Conservation (phyloP, 2,797 vertebrate genomes). For the Takifugu rubripes region DNA sequence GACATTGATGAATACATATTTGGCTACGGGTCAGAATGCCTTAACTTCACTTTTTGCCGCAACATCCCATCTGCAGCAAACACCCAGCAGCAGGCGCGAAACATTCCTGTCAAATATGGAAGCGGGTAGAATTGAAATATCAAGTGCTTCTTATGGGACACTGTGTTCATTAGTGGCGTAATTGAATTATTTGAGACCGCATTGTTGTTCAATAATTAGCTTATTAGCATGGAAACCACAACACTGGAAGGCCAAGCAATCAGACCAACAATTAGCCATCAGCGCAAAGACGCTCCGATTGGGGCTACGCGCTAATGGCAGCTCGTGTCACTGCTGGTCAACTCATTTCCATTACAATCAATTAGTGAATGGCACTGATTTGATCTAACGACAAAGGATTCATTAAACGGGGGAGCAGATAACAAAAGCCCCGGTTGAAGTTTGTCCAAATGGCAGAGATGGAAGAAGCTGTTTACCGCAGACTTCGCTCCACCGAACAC, state of each 20-base stretch:
- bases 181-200: slow-evolving; percentile 70
- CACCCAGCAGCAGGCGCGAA: slow-evolving; percentile 19
- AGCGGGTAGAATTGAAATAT: slow-evolving; percentile 52
- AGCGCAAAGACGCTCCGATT: slow-evolving; percentile 55
- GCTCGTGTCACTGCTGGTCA: slow-evolving; percentile 67
- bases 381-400: slow-evolving; percentile 53
- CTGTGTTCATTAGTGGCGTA: slow-evolving; percentile 63
- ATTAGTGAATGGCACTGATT: slow-evolving; percentile 64
- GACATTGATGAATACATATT: slow-evolving; percentile 22
- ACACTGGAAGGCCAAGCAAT: slow-evolving; percentile 61
- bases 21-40: slow-evolving; percentile 12
- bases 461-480: slow-evolving; percentile 20
- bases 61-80: slow-evolving; percentile 18
- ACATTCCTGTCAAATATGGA: slow-evolving; percentile 34
- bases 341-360: slow-evolving; percentile 73
- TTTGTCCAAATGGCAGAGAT: slow-evolving; percentile 29
- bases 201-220: slow-evolving; percentile 73
- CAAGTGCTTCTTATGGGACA: slow-evolving; percentile 46
- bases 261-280: slow-evolving; percentile 66
- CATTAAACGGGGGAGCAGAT: slow-evolving; percentile 40
- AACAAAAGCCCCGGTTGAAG: slow-evolving; percentile 20
- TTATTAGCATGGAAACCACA: slow-evolving; percentile 69
- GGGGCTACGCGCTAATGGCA: slow-evolving; percentile 46
- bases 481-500: too few species aligned
- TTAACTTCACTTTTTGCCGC: slow-evolving; percentile 16